phyloP scores from a whole-genome alignment of 2,113 vertebrate genomes.

The Seriola aureovittata region DNA sequence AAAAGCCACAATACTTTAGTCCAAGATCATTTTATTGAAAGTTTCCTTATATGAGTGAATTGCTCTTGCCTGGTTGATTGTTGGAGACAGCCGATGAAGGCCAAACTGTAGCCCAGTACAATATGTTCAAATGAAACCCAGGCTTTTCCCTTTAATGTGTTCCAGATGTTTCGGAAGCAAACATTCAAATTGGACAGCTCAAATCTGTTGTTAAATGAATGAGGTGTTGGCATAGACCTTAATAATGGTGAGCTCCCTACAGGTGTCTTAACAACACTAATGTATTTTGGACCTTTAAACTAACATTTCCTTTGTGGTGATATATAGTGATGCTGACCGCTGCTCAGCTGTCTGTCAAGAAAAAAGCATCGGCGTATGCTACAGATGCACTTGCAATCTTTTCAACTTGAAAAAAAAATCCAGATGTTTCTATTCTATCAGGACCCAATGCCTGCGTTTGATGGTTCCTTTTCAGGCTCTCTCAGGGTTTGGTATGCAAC shows the following conservation, averaged over 20 bases:
- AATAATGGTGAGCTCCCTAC: slow-evolving; percentile 2
- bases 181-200: slow-evolving; percentile 46
- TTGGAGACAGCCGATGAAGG: slow-evolving; percentile 31
- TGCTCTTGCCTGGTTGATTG: slow-evolving; percentile 4
- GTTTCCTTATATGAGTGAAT: slow-evolving; percentile 22
- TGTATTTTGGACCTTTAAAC: not conserved
- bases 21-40: slow-evolving; percentile 11
- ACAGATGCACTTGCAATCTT: slow-evolving; percentile 6
- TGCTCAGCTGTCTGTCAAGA: not conserved
- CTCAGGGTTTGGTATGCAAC: slow-evolving; percentile 35
- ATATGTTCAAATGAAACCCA: slow-evolving; percentile 32
- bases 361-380: not conserved
- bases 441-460: slow-evolving; percentile 6
- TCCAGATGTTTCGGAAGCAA: slow-evolving; percentile 72
- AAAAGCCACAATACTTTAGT: not conserved
- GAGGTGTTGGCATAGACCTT: slow-evolving; percentile 11
- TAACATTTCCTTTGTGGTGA: not conserved
- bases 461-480: slow-evolving; percentile 27
- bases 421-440: slow-evolving; percentile 53
- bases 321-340: not conserved
- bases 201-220: slow-evolving; percentile 45
- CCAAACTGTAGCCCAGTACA: slow-evolving; percentile 12
- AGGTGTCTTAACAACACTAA: slow-evolving; percentile 6
- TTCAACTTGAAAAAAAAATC: slow-evolving; percentile 5
- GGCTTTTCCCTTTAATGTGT: slow-evolving; percentile 15